These are phyloP conservation scores for Mastigias papua DNA, from an alignment of 30 jellyfish, hydroid and myxozoan genomes.

Conservation along the genomic window DNA sequence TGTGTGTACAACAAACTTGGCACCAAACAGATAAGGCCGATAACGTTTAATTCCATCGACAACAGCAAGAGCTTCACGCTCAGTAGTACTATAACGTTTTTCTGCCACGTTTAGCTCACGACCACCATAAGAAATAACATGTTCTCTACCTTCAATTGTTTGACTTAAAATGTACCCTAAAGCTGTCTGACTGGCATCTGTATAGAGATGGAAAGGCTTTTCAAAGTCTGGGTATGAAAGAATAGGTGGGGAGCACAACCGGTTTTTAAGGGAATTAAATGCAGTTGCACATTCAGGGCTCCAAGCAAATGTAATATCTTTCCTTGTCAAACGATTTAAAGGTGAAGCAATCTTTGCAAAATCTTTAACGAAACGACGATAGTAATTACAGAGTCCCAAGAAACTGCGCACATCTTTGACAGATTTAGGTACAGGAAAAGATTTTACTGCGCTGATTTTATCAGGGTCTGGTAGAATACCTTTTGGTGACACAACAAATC, in stretches of 20 bases:
- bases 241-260: constrained; percentile 52
- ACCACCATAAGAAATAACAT: constrained; percentile 63
- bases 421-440: constrained; percentile 41
- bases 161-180: constrained; percentile 45
- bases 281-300: constrained; percentile 40
- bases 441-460: constrained; percentile 11
- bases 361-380: constrained; percentile 49
- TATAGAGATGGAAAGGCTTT: constrained; percentile 48
- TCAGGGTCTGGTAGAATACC: constrained; percentile 71
- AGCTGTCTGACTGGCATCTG: constrained; percentile 62
- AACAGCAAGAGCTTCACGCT: constrained; percentile 66
- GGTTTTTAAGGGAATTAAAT: neutral
- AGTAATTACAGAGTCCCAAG: constrained; percentile 38
- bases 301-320: constrained; percentile 37
- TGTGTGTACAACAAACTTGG: constrained; percentile 16
- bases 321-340: constrained; percentile 43
- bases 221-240: constrained; percentile 42
- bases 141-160: constrained; percentile 30
- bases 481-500: constrained; percentile 50
- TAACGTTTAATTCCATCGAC: constrained; percentile 54
- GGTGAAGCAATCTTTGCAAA: constrained; percentile 76
- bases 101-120: constrained; percentile 31
- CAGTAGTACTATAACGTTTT: constrained; percentile 54
- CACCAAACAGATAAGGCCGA: constrained; percentile 49
- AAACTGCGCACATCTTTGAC: constrained; percentile 30